A percentile compares a stretch with the other conserved stretches of the same genome.
These are phyloP conservation scores for Carlito syrichta DNA, from an alignment of 2,113 vertebrate genomes.

Conservation along the genomic window DNA sequence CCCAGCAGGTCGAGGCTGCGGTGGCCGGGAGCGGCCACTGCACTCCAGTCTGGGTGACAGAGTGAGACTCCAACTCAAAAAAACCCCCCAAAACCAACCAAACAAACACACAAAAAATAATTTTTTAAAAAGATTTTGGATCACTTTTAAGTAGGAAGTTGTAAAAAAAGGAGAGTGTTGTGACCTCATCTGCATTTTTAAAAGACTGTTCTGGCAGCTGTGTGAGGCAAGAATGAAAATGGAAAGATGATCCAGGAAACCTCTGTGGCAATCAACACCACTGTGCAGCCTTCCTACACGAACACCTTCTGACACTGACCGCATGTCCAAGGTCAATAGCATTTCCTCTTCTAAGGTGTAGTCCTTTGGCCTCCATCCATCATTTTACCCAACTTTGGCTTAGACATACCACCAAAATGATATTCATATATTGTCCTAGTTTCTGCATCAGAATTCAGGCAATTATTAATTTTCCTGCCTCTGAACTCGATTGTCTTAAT, in stretches of 20 bases:
- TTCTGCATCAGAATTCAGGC: background rate
- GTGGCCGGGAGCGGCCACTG: too few species aligned
- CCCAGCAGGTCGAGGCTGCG: too few species aligned
- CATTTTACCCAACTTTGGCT: background rate
- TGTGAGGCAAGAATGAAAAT: background rate
- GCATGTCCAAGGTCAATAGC: background rate
- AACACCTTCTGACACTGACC: background rate
- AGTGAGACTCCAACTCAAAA: too few species aligned
- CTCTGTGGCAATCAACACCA: background rate
- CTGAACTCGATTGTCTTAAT: background rate
- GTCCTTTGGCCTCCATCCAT: background rate
- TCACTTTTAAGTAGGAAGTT: background rate
- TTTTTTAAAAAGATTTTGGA: background rate
- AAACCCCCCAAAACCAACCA: too few species aligned
- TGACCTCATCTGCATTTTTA: background rate
- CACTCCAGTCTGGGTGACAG: too few species aligned
- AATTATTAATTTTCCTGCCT: background rate
- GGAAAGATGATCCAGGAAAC: background rate
- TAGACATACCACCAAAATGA: accelerated
- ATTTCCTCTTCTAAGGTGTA: background rate
- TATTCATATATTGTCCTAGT: background rate
- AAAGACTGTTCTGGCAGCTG: background rate
- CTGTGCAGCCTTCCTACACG: too few species aligned
- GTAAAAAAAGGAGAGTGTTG: background rate
- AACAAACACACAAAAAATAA: too few species aligned